Conservation (phyloP, 2,797 vertebrate genomes). For the Vipera latastei region DNA sequence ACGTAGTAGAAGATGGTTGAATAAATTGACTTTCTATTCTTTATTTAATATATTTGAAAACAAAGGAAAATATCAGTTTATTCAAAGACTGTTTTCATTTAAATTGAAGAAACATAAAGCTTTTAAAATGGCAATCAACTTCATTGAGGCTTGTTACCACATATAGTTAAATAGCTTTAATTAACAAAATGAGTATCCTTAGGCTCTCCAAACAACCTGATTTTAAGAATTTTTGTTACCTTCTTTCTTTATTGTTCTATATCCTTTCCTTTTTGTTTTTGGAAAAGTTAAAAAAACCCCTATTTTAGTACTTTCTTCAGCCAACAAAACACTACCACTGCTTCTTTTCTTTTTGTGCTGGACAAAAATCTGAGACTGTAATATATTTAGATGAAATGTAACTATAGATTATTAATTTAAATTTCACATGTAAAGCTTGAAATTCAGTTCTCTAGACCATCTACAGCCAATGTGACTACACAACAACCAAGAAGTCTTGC, state of each 20-base stretch:
- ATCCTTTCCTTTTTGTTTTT: neutral
- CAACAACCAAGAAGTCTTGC: neutral
- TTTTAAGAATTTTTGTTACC: constrained; percentile 19
- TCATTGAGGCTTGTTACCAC: neutral
- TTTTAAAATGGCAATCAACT: constrained; percentile 28
- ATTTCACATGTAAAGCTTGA: neutral
- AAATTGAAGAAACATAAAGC: neutral
- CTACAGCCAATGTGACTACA: neutral
- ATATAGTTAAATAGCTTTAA: constrained; percentile 36
- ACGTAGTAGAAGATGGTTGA: constrained; percentile 2
- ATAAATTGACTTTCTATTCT: neutral
- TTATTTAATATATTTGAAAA: constrained; percentile 12
- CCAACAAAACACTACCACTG: neutral
- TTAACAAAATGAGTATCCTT: constrained; percentile 36
- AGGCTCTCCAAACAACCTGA: constrained; percentile 21
- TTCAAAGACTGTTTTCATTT: constrained; percentile 10
- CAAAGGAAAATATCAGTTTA: neutral
- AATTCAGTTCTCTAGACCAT: neutral
- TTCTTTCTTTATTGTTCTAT: neutral
- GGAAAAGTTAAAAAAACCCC: neutral
- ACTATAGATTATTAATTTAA: neutral
- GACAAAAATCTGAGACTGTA: neutral
- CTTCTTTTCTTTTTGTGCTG: neutral
- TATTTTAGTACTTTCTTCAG: neutral
- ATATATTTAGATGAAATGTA: too few relatives aligned